Conservation (phyloP, 2,888 invertebrate genomes). For the Tachina lurida region DNA sequence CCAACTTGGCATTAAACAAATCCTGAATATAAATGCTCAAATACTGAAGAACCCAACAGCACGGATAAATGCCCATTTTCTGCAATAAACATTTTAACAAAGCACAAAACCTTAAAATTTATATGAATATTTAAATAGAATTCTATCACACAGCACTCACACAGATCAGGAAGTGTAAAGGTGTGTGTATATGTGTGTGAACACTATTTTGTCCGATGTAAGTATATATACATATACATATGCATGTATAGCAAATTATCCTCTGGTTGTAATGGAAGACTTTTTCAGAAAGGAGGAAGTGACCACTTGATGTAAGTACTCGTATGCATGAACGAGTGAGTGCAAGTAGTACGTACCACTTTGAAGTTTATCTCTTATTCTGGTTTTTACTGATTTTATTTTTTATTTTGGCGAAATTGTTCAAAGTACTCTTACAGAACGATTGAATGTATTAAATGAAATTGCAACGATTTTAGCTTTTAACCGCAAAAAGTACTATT, state of each 20-base stretch:
- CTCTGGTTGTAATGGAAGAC: conserved; percentile 12
- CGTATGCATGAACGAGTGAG: conserved; percentile 16
- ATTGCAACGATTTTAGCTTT: conserved; percentile 42
- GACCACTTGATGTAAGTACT: conserved; percentile 57
- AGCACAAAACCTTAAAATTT: conserved; percentile 17
- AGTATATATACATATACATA: background rate
- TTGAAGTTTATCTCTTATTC: conserved; percentile 1
- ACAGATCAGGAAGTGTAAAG: background rate
- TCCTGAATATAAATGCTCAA: conserved; percentile 23
- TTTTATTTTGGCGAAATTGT: background rate
- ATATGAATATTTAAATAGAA: conserved; percentile 36
- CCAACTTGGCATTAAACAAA: conserved; percentile 57
- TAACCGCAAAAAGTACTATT: conserved; percentile 22
- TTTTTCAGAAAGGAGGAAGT: conserved; percentile 46
- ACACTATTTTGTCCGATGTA: background rate
- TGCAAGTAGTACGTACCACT: conserved; percentile 9
- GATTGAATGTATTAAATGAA: conserved; percentile 35
- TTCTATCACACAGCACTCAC: background rate
- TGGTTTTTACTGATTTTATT: background rate
- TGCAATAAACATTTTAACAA: background rate
- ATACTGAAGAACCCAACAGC: conserved; percentile 8
- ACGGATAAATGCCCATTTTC: conserved; percentile 32
- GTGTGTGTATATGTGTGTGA: background rate
- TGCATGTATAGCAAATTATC: conserved; percentile 12
- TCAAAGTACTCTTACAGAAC: background rate